Percentiles rank a stretch among this genome's conserved stretches.
These are phyloP conservation scores for Lepidotrigona ventralis DNA, from an alignment of 1,140 invertebrate species.

Conservation along the genomic window DNA sequence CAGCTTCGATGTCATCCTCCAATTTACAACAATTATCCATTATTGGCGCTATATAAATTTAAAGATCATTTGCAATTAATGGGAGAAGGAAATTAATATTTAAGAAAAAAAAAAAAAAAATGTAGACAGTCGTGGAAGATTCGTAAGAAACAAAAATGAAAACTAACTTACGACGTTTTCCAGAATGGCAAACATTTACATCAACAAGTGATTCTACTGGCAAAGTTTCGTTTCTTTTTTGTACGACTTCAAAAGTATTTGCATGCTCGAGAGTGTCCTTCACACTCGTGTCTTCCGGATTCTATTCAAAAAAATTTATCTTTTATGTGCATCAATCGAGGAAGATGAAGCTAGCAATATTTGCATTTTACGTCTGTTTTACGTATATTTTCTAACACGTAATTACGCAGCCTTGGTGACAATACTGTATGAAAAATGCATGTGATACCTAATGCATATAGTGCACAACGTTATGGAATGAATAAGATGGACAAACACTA, in stretches of 20 bases:
- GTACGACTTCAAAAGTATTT: neutral
- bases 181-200: neutral
- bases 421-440: slow-evolving; percentile 7
- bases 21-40: neutral
- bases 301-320: slow-evolving; percentile 13
- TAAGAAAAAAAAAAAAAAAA: no score
- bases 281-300: slow-evolving; percentile 9
- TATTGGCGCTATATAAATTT: neutral
- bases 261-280: neutral
- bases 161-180: neutral
- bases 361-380: neutral
- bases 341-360: neutral
- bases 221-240: neutral
- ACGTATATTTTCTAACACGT: neutral
- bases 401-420: slow-evolving; percentile 18
- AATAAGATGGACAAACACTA: neutral
- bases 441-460: neutral
- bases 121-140: neutral
- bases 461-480: neutral
- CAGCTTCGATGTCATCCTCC: no score
- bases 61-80: neutral
- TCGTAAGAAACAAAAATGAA: neutral
- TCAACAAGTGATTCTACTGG: neutral
- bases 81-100: no score
- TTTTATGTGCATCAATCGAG: neutral